Evolutionary conservation across 2,113 vertebrate genomes (phyloP), one percentile per base, ranked within the genome.

Genomic region (Anas platyrhynchos): DNA sequence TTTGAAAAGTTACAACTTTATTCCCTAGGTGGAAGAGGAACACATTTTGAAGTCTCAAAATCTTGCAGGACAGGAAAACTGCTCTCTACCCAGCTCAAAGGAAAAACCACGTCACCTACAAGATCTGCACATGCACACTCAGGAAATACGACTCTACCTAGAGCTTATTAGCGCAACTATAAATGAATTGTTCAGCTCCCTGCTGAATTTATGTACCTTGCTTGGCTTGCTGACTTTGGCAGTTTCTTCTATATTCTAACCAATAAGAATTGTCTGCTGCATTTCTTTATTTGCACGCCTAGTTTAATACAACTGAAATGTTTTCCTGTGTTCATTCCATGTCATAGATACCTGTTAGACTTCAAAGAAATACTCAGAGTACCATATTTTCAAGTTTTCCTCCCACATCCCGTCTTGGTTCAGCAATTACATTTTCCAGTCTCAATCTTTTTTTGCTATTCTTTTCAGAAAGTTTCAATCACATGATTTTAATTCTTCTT

Each of bases 151-250:
- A 91, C 36, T 59, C 78, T 73, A 89, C 78, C 50, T 16, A 85
- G 31, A 83, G 23, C 31, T 91, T 94, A 85, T 61, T 93, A 89
- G 34, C 69, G 44, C 22, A 46, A 59, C 32, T 63, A 85, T 83
- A 85, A 92, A 82, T 73, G 54, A 94, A 92, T 85, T 89, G 80
- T 87, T 89, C 81, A 69, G 44, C 44, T 84, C 62, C 38, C 54
- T 69, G 48, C 27, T 76, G 66, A 94, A 92, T 85, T 72, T 58
- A 68, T 76, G 67, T 82, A 86, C 71, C 48, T 93, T 87, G 46
- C 74, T 66, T 83, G 36, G 48, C 58, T 94, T 95, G 83, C 86
- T 91, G 75, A 91, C 55, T 95, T 95, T 91, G 87, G 82, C 94
- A 95, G 63, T 69, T 95, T 85, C 59, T 94, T 83, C 81, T 48